Percentiles rank a stretch among this genome's conserved stretches.
These are phyloP conservation scores for Protomyctophum bolini DNA, from an alignment of 2,113 vertebrate genomes.

Conservation along the genomic window DNA sequence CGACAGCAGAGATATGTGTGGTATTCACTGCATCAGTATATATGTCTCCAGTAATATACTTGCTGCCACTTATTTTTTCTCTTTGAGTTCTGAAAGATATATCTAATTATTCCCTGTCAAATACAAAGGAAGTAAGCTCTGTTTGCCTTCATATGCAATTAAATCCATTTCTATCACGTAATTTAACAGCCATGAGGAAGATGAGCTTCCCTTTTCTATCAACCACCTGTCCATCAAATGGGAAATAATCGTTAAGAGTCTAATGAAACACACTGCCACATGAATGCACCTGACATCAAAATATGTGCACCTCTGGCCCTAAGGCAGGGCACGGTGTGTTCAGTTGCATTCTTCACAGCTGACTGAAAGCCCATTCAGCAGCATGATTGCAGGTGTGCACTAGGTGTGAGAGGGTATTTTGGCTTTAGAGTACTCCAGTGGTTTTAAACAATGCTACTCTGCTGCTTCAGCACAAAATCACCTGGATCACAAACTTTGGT, in stretches of 20 bases:
- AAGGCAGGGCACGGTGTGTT: constrained; percentile 47
- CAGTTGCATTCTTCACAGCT: constrained; percentile 49
- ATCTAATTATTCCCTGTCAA: constrained; percentile 39
- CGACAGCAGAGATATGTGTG: background rate
- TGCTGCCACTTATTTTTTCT: constrained; percentile 41
- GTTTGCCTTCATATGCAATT: constrained; percentile 33
- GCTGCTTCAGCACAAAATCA: too few relatives aligned
- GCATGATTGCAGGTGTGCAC: constrained; percentile 68
- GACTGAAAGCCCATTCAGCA: constrained; percentile 57
- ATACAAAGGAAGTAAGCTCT: constrained; percentile 16
- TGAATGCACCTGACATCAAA: constrained; percentile 71
- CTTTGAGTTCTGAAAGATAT: constrained; percentile 39
- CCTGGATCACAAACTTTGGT: too few relatives aligned
- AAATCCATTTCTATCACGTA: constrained; percentile 49
- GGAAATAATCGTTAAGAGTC: constrained; percentile 78
- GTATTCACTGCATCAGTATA: background rate
- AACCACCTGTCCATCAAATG: constrained; percentile 64
- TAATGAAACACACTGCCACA: constrained; percentile 67
- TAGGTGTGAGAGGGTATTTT: constrained; percentile 53
- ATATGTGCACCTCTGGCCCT: constrained; percentile 63
- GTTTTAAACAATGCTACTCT: constrained; percentile 71
- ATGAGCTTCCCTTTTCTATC: constrained; percentile 64
- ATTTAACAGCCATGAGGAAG: constrained; percentile 70
- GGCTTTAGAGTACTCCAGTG: constrained; percentile 66
- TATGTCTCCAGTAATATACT: constrained; percentile 35